These are phyloP conservation scores for Glomeris marginata DNA, from an alignment of 2,888 invertebrate genomes.

Conservation along the genomic window DNA sequence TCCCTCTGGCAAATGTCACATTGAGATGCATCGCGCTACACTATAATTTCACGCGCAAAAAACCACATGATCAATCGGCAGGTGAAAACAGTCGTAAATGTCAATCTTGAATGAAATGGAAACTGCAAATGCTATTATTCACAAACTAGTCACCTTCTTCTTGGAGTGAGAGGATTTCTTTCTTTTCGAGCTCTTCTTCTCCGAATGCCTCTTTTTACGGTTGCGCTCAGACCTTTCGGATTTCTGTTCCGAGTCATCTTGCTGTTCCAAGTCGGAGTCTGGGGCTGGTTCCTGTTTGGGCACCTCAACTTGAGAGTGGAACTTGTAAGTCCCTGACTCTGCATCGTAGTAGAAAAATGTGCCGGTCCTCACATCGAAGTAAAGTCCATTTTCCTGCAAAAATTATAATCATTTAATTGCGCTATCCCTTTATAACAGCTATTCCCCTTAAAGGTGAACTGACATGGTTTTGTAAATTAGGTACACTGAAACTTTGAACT, in stretches of 20 bases:
- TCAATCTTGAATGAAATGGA: slow-evolving; percentile 14
- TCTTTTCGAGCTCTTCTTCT: slow-evolving; percentile 6
- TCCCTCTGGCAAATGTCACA: no score
- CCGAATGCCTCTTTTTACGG: slow-evolving; percentile 4
- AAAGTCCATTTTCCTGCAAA: slow-evolving; percentile 62
- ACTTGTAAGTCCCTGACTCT: slow-evolving; percentile 55
- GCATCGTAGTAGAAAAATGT: slow-evolving; percentile 71
- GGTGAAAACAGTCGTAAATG: slow-evolving; percentile 2
- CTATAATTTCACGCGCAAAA: no score
- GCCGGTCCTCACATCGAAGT: slow-evolving; percentile 72
- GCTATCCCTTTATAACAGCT: no score
- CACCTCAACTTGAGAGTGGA: slow-evolving; percentile 50
- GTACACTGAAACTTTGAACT: no score
- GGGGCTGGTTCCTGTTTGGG: not conserved
- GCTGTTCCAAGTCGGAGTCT: not conserved
- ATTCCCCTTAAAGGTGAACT: no score
- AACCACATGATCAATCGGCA: no score
- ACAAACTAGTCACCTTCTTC: slow-evolving; percentile 3
- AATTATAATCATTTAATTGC: slow-evolving; percentile 17
- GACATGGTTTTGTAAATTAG: no score
- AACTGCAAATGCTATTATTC: not conserved
- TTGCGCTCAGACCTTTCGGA: not conserved
- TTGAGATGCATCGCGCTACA: no score
- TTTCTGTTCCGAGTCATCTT: slow-evolving; percentile 18
- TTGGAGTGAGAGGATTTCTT: no score